Conservation (phyloP, 30 jellyfish, hydroid and myxozoan species). For the Pelagia noctiluca region DNA sequence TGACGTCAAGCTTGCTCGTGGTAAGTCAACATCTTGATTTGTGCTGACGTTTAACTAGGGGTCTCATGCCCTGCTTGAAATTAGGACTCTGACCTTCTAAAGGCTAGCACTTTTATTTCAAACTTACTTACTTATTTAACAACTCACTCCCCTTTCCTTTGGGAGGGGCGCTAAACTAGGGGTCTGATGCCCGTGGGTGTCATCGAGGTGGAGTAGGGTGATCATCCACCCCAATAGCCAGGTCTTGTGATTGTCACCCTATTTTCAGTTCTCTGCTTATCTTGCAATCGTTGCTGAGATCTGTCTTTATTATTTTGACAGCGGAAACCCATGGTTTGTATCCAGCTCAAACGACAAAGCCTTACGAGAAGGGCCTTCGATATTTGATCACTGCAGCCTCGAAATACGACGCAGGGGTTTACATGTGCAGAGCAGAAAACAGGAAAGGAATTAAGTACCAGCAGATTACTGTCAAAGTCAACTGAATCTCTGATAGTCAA, state of each 20-base stretch:
- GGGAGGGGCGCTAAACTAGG: not conserved
- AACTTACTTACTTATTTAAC: too few relatives aligned
- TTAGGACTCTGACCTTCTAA: too few relatives aligned
- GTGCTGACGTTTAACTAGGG: too few relatives aligned
- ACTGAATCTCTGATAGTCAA: too few relatives aligned
- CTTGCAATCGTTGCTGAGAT: not conserved
- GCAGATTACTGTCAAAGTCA: slow-evolving; percentile 8
- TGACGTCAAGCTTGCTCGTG: too few relatives aligned
- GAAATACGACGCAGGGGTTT: slow-evolving; percentile 48
- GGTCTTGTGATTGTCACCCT: too few relatives aligned
- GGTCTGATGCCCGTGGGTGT: not conserved
- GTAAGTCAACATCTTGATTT: too few relatives aligned
- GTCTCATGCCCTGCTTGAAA: too few relatives aligned
- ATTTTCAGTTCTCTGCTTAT: not conserved
- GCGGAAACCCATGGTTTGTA: slow-evolving; percentile 55
- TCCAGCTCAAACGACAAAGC: slow-evolving; percentile 25
- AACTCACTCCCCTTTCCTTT: not conserved
- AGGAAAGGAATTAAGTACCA: slow-evolving; percentile 24
- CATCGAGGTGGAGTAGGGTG: not conserved
- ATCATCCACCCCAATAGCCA: too few relatives aligned
- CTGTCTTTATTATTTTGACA: slow-evolving; percentile 5
- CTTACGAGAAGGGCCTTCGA: slow-evolving; percentile 37
- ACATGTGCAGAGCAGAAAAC: slow-evolving; percentile 60
- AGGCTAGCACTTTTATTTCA: too few relatives aligned
- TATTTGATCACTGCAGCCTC: slow-evolving; percentile 36